A percentile compares a stretch with the other conserved stretches of the same genome.
phyloP scores from a whole-genome alignment of 2,797 vertebrate species.

The Lindbergichthys nudifrons region DNA sequence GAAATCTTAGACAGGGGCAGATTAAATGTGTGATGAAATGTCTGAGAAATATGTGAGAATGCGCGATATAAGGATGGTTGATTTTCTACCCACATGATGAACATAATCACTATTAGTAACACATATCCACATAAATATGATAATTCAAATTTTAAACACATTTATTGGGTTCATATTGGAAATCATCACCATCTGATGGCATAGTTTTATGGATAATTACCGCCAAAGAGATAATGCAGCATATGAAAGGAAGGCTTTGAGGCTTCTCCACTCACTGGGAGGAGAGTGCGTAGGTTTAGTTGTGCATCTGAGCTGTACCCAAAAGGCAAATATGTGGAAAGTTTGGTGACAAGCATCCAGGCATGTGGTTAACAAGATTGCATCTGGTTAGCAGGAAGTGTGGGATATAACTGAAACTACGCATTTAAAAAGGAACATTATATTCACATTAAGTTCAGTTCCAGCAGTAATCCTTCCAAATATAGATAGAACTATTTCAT shows the following conservation, averaged over 20 bases:
- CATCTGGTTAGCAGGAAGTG: constrained; percentile 79
- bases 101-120: constrained; percentile 85
- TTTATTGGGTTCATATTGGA: constrained; percentile 83
- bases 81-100: constrained; percentile 82
- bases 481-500: constrained; percentile 83
- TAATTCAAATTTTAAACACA: constrained; percentile 83
- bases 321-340: constrained; percentile 81
- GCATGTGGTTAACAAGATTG: constrained; percentile 80
- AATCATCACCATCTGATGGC: constrained; percentile 83
- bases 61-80: constrained; percentile 73
- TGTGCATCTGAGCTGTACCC: constrained; percentile 76
- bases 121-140: constrained; percentile 84
- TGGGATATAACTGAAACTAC: constrained; percentile 66
- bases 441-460: constrained; percentile 80
- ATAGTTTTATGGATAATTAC: constrained; percentile 84
- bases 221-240: constrained; percentile 76
- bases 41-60: constrained; percentile 82
- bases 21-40: constrained; percentile 86
- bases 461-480: constrained; percentile 80
- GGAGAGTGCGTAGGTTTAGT: constrained; percentile 81
- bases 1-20: constrained; percentile 83
- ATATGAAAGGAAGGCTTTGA: constrained; percentile 80
- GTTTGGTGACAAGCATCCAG: constrained; percentile 79
- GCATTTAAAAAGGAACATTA: constrained; percentile 76
- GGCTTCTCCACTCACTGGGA: constrained; percentile 76